Evolutionary conservation across 2,113 vertebrate genomes (phyloP).

Genomic region (Menidia beryllina): DNA sequence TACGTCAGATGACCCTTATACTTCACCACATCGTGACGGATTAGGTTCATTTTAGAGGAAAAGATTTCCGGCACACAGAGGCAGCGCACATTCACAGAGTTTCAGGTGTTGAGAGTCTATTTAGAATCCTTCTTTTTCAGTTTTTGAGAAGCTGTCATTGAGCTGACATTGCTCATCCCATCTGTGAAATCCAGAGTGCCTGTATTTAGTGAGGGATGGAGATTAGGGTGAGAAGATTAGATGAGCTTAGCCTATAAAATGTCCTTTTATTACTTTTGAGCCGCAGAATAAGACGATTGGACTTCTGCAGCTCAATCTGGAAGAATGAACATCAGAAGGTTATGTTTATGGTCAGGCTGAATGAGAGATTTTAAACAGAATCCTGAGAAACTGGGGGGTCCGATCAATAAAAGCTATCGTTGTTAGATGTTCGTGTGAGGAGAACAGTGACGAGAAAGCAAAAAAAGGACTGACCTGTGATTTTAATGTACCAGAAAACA

Average conservation of each 20-base stretch:
- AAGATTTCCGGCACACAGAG: constrained; percentile 20
- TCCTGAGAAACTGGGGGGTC: background rate
- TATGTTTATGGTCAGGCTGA: too few species aligned
- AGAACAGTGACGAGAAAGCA: too few species aligned
- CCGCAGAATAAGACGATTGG: constrained; percentile 61
- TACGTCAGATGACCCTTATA: constrained; percentile 17
- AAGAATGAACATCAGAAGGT: constrained; percentile 8
- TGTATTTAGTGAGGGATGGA: constrained; percentile 38
- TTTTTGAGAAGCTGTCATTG: background rate
- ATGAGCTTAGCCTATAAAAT: constrained; percentile 60
- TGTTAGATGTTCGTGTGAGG: too few species aligned
- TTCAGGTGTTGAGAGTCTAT: background rate
- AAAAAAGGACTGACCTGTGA: too few species aligned
- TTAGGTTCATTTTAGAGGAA: constrained; percentile 19
- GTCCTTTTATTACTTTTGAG: constrained; percentile 71
- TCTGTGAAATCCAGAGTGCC: constrained; percentile 26
- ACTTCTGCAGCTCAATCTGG: constrained; percentile 19
- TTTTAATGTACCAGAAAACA: too few species aligned
- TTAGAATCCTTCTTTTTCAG: background rate
- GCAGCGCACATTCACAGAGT: background rate
- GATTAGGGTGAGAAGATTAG: constrained; percentile 76
- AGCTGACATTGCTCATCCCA: constrained; percentile 29
- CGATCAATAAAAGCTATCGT: too few species aligned
- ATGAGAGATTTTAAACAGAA: background rate
- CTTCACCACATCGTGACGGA: constrained; percentile 31